Evolutionary conservation across 2,797 vertebrate species (phyloP), one percentile per base, ranked within the genome.

Genomic region (Clarias pachynema): DNA sequence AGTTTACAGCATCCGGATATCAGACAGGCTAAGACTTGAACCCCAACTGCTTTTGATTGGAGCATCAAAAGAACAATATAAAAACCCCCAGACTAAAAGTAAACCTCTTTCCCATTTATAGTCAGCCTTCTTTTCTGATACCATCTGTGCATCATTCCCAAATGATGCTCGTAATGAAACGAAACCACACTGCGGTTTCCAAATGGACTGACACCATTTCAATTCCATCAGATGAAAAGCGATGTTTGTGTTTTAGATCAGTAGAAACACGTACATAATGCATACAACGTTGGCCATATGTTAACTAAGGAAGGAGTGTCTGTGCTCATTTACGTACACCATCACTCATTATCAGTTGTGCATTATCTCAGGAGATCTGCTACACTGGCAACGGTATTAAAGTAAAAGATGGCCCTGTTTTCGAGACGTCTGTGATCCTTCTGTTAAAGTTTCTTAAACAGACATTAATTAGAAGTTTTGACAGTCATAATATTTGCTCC

Each of bases 301-400:
- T 24, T 73, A 73, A 73, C 22, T 34, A 77, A 29, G 20, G 26
- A 57, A 34, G 18, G 26, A 31, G 26, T 31, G 9, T 26, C 7
- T 74, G 15, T 53, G 15, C 26, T 57, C 26, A 77, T 77, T 34
- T 34, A 56, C 16, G 49, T 31, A 31, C 18, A 14, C 26, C 10
- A 5, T 10, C 26, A 18, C 49, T 56, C 16, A 75, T 53, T 53
- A 72, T 74, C 40, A 72, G 9, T 49, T 24, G 16, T 4, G 5
- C 70, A 26, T 73, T 72, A 73, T 49, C 24, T 49, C 40, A 74
- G 72, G n/a, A 74, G 44, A 75, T 4, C 49, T 56, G n/a, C 49
- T 29, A 22, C 20, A 75, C 10, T 9, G 26, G 16, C 26, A 44
- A 49, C 1, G 1, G 18, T 9, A 9, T 2, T 12, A 0, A 9